A percentile compares a stretch with the other conserved stretches of the same genome.
phyloP scores from a whole-genome alignment of 2,888 invertebrate genomes.

The Spicauda simplicius region DNA sequence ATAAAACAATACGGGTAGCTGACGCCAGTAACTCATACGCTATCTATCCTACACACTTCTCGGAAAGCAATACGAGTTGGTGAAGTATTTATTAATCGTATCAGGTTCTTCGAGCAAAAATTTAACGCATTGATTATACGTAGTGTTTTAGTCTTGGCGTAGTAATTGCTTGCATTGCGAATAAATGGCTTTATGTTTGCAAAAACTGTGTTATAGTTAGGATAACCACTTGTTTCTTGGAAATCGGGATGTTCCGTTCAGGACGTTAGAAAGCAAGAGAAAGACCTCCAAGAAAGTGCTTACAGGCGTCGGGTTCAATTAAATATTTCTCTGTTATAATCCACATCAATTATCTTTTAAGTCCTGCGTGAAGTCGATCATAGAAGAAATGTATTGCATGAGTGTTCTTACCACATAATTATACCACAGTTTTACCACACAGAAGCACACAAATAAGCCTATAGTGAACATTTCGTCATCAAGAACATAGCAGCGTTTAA shows the following conservation, averaged over 20 bases:
- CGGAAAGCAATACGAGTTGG: slow-evolving; percentile 74
- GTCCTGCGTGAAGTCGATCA: too few relatives aligned
- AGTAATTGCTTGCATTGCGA: slow-evolving; percentile 3
- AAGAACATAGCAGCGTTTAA: too few relatives aligned
- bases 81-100: slow-evolving; percentile 77
- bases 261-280: background rate
- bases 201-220: background rate
- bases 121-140: slow-evolving; percentile 30
- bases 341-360: too few relatives aligned
- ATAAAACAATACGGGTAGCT: slow-evolving; percentile 62
- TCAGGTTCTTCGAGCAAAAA: slow-evolving; percentile 61
- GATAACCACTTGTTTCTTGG: background rate
- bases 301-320: too few relatives aligned
- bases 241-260: background rate
- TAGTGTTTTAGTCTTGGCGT: slow-evolving; percentile 1
- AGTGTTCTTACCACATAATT: too few relatives aligned
- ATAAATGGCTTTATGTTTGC: slow-evolving; percentile 2
- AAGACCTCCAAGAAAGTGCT: too few relatives aligned
- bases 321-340: too few relatives aligned
- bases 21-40: slow-evolving; percentile 65
- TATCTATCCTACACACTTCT: slow-evolving; percentile 70
- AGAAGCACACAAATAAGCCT: too few relatives aligned
- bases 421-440: too few relatives aligned
- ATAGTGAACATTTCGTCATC: too few relatives aligned
- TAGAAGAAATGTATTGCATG: too few relatives aligned